A percentile compares a stretch with the other conserved stretches of the same genome.
phyloP scores from a whole-genome alignment of 2,888 invertebrate species.

The Antheraea assamensis region DNA sequence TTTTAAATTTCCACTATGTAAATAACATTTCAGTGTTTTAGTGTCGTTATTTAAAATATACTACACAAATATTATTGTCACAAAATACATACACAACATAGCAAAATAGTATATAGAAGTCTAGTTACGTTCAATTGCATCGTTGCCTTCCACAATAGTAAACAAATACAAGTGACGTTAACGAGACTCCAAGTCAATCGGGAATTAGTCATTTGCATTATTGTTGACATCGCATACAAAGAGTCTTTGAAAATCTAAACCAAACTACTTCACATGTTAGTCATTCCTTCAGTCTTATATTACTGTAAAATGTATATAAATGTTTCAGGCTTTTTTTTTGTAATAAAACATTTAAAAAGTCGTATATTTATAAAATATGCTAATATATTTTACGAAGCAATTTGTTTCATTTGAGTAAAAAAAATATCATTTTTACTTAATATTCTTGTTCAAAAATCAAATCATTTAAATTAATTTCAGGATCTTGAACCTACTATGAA shows the following conservation, averaged over 20 bases:
- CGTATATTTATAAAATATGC: neutral
- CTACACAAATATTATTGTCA: no score
- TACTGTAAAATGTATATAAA: no score
- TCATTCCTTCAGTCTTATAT: neutral
- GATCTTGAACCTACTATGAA: neutral
- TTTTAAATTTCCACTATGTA: no score
- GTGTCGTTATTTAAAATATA: no score
- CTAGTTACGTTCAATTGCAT: neutral
- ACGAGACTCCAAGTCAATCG: slow-evolving; percentile 24
- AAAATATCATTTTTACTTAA: neutral
- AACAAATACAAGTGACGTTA: slow-evolving; percentile 29
- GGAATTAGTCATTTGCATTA: slow-evolving; percentile 19
- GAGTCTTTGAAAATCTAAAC: slow-evolving; percentile 13
- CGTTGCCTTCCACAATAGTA: slow-evolving; percentile 14
- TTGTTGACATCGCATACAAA: slow-evolving; percentile 16
- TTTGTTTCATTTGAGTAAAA: neutral
- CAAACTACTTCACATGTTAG: no score
- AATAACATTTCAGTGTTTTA: no score
- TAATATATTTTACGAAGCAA: no score
- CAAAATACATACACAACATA: neutral
- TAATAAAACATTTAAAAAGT: neutral
- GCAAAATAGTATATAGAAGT: neutral
- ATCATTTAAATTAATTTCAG: neutral
- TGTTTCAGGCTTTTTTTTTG: neutral
- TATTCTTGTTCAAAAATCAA: neutral